phyloP scores from a whole-genome alignment of 2,113 vertebrate genomes.

The Hippocampus guttulatus region DNA sequence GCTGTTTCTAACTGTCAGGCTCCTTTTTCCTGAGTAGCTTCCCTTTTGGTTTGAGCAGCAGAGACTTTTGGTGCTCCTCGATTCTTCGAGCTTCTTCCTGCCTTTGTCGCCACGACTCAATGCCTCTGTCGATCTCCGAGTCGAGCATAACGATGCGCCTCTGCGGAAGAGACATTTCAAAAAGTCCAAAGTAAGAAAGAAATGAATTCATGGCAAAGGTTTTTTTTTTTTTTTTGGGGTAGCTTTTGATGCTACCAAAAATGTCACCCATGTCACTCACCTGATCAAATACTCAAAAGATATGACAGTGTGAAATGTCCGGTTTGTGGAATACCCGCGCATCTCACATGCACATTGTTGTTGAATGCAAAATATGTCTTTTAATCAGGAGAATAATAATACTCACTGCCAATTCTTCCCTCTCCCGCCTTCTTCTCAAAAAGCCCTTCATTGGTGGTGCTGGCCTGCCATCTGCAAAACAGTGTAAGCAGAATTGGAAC shows the following conservation, averaged over 20 bases:
- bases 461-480: slow-evolving; percentile 75
- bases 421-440: slow-evolving; percentile 69
- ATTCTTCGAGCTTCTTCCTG: slow-evolving; percentile 48
- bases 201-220: background rate
- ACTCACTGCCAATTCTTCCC: slow-evolving; percentile 78
- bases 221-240: no score
- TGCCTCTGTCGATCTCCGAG: slow-evolving; percentile 77
- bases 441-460: slow-evolving; percentile 81
- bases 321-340: no score
- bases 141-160: slow-evolving; percentile 76
- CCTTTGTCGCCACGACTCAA: slow-evolving; percentile 67
- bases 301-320: no score
- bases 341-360: no score
- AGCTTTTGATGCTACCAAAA: no score
- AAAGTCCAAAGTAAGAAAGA: background rate
- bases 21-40: slow-evolving; percentile 55
- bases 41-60: slow-evolving; percentile 79
- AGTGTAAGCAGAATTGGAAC: background rate
- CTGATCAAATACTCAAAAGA: no score
- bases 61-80: slow-evolving; percentile 64
- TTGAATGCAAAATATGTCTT: no score
- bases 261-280: no score
- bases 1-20: slow-evolving; percentile 19
- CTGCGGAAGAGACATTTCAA: slow-evolving; percentile 48
- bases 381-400: background rate